phyloP scores from a whole-genome alignment of 2,113 vertebrate genomes.

The Regulus satrapa region DNA sequence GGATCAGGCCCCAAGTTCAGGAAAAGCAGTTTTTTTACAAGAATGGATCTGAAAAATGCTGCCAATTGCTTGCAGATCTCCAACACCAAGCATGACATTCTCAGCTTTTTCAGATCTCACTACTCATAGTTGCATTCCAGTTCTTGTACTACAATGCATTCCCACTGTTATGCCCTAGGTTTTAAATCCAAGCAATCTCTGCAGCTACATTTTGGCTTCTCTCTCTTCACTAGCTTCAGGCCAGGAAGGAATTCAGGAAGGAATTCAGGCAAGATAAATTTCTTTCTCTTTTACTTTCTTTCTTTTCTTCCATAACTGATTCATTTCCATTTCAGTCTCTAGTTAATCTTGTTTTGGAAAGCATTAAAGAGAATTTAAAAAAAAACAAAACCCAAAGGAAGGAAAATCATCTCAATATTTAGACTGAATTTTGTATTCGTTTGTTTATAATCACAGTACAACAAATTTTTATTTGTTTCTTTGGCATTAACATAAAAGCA shows the following conservation, averaged over 20 bases:
- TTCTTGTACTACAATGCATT: background rate
- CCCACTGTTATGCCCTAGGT: background rate
- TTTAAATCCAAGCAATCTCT: background rate
- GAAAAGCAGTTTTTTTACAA: background rate
- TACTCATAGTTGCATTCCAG: background rate
- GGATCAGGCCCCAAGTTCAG: background rate
- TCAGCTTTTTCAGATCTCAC: background rate
- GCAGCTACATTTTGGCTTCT: background rate
- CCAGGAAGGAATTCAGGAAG: background rate
- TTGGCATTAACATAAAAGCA: slow-evolving; percentile 41
- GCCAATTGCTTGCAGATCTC: slow-evolving; percentile 12
- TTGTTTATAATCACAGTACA: slow-evolving; percentile 12
- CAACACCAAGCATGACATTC: background rate
- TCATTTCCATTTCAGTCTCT: background rate
- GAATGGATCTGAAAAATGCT: background rate
- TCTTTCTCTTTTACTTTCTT: background rate
- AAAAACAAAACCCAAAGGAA: background rate
- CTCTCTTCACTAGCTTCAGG: background rate
- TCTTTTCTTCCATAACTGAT: background rate
- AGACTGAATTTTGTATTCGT: background rate
- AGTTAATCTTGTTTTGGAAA: background rate
- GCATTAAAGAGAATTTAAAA: rapidly evolving
- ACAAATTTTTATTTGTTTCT: slow-evolving; percentile 9
- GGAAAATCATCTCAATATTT: background rate
- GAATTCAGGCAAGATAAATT: too few species aligned